Conservation (phyloP, 1,140 invertebrate genomes). For the Bombus superbus region DNA sequence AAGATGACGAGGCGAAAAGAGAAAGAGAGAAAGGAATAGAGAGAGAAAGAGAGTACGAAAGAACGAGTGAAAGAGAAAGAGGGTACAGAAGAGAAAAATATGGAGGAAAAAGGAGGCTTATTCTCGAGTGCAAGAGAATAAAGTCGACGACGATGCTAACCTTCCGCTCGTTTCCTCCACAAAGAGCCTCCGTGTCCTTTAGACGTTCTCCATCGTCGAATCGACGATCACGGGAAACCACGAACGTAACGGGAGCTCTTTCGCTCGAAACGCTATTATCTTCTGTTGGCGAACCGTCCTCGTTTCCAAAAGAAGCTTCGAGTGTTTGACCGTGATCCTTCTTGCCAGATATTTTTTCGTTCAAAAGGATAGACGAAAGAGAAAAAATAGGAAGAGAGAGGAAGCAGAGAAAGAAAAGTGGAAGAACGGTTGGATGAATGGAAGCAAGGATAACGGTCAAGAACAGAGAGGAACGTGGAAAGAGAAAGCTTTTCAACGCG, state of each 20-base stretch:
- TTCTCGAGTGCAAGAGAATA: neutral
- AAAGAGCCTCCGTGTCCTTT: neutral
- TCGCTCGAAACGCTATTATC: neutral
- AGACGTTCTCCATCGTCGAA: neutral
- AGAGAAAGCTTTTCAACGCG: neutral
- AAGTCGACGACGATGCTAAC: slow-evolving; percentile 7
- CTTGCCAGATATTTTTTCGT: neutral
- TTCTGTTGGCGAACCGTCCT: neutral
- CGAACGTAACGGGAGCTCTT: neutral
- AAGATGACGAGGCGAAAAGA: neutral
- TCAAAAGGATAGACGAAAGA: neutral
- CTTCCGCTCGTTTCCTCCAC: slow-evolving; percentile 1
- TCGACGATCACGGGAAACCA: neutral
- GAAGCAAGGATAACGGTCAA: neutral
- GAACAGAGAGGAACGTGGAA: neutral
- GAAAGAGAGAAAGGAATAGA: neutral
- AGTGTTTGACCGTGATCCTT: slow-evolving; percentile 20
- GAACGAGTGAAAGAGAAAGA: neutral
- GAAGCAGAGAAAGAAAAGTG: neutral
- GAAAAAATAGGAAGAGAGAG: neutral
- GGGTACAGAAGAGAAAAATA: neutral
- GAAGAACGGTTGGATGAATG: neutral
- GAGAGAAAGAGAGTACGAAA: neutral
- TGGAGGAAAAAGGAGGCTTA: neutral
- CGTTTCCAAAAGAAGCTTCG: slow-evolving; percentile 4